Evolutionary conservation across 2,113 vertebrate genomes (phyloP), one percentile per base, ranked within the genome.

Genomic region (Bombycilla garrulus): DNA sequence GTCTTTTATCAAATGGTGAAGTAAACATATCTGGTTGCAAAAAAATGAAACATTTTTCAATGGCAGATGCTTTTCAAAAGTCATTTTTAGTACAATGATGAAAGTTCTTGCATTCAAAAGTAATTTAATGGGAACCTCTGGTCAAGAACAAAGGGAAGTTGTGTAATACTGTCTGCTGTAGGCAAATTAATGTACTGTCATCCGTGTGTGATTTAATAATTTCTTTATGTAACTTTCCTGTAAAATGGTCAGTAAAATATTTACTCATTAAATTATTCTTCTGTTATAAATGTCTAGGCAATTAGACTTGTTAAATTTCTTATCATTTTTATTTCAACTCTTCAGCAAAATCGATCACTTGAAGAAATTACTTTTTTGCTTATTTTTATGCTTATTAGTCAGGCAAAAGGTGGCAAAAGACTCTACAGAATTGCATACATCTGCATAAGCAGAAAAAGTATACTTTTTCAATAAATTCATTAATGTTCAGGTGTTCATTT

Each of bases 11-110:
- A 98, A 98, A 97, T 91, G 90, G 96, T 97, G 93, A 98, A 97
- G 92, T 97, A 98, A 98, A 98, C 98, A 88, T 98, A 98, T 94
- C 98, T 97, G 95, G 96, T 97, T 95, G 70, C 96, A 93, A 97
- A 97, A 98, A 98, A 98, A 97, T 94, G 95, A 96, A 96, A 94
- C 80, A 97, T 97, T 98, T 97, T 97, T 98, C 97, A 97, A 66
- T 93, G 81, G 96, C 90, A 97, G 79, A 87, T 94, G 92, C 97
- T 98, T 98, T 98, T 98, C 97, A 98, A 96, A 97, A 97, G 96
- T 95, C 95, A 95, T 98, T 94, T 96, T 95, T 96, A 95, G 97
- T 93, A 89, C 95, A 93, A 33, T 94, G 96, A 96, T 98, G 97
- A 98, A 97, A 97, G 95, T 97, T 97, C 91, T 94, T 94, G 93